Percentiles rank a stretch among this genome's conserved stretches.
Conservation (phyloP, 1,140 invertebrate genomes). For the Lepidurus apus region DNA sequence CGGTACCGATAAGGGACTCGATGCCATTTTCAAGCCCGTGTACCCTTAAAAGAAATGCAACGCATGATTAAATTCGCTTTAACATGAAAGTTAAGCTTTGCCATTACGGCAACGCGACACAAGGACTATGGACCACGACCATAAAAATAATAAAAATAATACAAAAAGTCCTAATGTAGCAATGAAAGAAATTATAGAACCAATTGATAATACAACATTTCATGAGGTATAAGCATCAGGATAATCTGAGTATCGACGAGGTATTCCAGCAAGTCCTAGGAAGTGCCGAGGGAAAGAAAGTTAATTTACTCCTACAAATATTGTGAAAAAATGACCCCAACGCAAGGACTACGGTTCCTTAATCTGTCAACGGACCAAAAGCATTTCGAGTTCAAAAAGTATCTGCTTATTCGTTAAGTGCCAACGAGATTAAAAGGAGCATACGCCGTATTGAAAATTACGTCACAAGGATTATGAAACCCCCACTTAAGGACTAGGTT, state of each 20-base stretch:
- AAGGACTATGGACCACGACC: no score
- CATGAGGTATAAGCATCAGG: slow-evolving; percentile 57
- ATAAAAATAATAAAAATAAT: slow-evolving; percentile 54
- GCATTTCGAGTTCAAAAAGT: no score
- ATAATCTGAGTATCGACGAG: slow-evolving; percentile 65
- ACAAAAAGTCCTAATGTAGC: slow-evolving; percentile 50
- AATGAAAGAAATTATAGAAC: slow-evolving; percentile 54
- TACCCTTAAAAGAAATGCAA: background rate
- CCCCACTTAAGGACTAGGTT: no score
- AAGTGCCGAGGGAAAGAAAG: slow-evolving; percentile 73
- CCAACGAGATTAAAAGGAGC: no score
- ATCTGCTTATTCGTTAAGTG: no score
- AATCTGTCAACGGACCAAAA: no score
- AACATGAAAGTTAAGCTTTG: no score
- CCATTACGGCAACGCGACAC: no score
- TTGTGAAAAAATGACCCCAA: slow-evolving; percentile 51
- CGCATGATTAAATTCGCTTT: no score
- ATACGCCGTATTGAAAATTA: no score
- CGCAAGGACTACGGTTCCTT: no score
- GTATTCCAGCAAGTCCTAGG: slow-evolving; percentile 64
- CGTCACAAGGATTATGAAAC: no score
- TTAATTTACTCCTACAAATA: slow-evolving; percentile 64
- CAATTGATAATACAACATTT: slow-evolving; percentile 60
- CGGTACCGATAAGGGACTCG: background rate
- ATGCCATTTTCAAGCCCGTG: background rate